Conservation (phyloP, 2,888 invertebrate species). For the Patella pellucida region DNA sequence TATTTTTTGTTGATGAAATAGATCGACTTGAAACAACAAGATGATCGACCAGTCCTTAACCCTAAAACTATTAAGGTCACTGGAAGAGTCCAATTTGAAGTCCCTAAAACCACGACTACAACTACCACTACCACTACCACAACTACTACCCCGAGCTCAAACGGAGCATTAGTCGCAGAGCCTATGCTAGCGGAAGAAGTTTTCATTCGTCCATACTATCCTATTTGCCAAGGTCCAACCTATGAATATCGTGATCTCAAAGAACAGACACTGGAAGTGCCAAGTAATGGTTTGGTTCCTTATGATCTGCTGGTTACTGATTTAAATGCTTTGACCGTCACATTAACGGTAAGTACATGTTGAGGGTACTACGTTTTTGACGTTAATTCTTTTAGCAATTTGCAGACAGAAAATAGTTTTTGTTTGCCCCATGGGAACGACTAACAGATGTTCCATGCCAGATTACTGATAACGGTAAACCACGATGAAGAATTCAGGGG, state of each 20-base stretch:
- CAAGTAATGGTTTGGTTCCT: slow-evolving; percentile 9
- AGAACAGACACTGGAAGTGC: neutral
- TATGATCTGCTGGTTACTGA: slow-evolving; percentile 12
- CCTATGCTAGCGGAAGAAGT: neutral
- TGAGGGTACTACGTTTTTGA: too few relatives aligned
- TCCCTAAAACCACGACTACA: neutral
- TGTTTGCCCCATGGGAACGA: too few relatives aligned
- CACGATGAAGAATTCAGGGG: too few relatives aligned
- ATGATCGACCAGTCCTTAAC: neutral
- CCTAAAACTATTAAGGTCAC: neutral
- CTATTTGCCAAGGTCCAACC: neutral
- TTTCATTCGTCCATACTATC: neutral
- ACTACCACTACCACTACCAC: neutral
- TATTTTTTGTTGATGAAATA: neutral
- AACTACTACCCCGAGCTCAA: neutral
- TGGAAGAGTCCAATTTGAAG: neutral
- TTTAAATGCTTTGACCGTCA: slow-evolving; percentile 4
- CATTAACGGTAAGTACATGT: neutral
- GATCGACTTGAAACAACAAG: slow-evolving; percentile 3
- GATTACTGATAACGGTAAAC: too few relatives aligned
- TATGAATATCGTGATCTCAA: neutral
- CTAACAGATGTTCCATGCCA: too few relatives aligned
- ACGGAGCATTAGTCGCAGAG: neutral
- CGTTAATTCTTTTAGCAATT: too few relatives aligned
- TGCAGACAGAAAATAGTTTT: too few relatives aligned